Evolutionary conservation across 2,113 vertebrate genomes (phyloP).

Genomic region (Oenanthe oenanthe): DNA sequence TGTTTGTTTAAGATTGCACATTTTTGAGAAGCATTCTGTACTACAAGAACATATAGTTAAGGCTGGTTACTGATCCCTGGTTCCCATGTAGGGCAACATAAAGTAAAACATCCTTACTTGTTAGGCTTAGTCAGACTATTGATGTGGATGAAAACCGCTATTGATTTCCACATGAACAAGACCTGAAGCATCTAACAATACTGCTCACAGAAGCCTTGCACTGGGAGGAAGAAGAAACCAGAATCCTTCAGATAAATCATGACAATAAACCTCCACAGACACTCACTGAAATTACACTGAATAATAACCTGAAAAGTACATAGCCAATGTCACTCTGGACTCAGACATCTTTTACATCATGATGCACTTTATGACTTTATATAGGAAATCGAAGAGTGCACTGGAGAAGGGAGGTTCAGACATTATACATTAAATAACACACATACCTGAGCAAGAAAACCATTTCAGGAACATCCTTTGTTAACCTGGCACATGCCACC

Average conservation of each 20-base stretch:
- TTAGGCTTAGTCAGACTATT: not conserved
- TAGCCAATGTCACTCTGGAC: not conserved
- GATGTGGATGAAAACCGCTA: not conserved
- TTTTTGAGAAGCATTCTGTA: not conserved
- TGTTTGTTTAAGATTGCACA: not conserved
- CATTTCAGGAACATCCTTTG: not conserved
- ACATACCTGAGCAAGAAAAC: not conserved
- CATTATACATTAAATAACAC: not conserved
- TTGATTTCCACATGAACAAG: not conserved
- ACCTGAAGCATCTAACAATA: not conserved
- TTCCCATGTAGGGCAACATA: not conserved
- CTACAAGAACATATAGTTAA: not conserved
- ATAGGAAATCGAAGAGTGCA: not conserved
- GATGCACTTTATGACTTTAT: not conserved
- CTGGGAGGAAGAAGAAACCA: not conserved
- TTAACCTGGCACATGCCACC: not conserved
- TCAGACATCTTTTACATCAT: not conserved
- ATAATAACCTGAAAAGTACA: not conserved
- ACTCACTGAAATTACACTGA: not conserved
- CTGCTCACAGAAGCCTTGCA: not conserved
- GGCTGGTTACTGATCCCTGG: not conserved
- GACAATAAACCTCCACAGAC: not conserved
- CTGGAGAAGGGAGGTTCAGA: not conserved
- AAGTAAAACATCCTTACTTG: not conserved
- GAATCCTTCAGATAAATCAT: not conserved